Base-by-base conservation (phyloP, 2,888 invertebrate genomes). In the Platycheirus albimanus region DNA sequence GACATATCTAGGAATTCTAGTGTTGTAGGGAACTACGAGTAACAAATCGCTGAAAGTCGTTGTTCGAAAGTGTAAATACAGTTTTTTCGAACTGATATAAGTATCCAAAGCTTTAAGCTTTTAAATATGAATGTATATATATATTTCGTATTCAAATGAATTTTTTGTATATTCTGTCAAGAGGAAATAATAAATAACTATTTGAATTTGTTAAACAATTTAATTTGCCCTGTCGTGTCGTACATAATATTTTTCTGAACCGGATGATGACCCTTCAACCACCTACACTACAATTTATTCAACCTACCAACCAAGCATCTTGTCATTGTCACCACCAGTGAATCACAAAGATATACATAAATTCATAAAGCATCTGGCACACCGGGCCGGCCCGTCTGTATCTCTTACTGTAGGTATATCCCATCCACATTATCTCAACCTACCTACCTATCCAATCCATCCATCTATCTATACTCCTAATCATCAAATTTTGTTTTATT, bases 401-500 rank as follows among this genome's bases (percentile, higher is more conserved):
- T 10, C 7, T 45, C n/a, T n/a, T n/a, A n/a, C n/a, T n/a, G 10
- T n/a, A n/a, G n/a, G n/a, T n/a, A n/a, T n/a, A n/a, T 38, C n/a
- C 20, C 3, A 28, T 24, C 13, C 56, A 20, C 0, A 56, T 38
- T 20, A n/a, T n/a, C n/a, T n/a, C n/a, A 36, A n/a, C 8, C 8
- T 20, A 20, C 36, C 20, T 38, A 41, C 38, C 56, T 41, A 38
- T 38, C 11, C 20, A 54, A 36, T 56, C 38, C 36, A 41, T 17
- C 19, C 19, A 45, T 30, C 30, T 45, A 13, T 30, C 1, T 36
- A 30, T 17, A 15, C 58, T 13, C 13, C 43, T 30, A 61, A 61
- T 61, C 61, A 61, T 45, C 61, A 45, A 45, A 45, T 43, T 66
- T 28, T 71, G 38, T 74, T 79, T 74, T 79, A 79, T 79, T 64